Conservation (phyloP, 2,113 vertebrate species). For the Notechis scutatus region DNA sequence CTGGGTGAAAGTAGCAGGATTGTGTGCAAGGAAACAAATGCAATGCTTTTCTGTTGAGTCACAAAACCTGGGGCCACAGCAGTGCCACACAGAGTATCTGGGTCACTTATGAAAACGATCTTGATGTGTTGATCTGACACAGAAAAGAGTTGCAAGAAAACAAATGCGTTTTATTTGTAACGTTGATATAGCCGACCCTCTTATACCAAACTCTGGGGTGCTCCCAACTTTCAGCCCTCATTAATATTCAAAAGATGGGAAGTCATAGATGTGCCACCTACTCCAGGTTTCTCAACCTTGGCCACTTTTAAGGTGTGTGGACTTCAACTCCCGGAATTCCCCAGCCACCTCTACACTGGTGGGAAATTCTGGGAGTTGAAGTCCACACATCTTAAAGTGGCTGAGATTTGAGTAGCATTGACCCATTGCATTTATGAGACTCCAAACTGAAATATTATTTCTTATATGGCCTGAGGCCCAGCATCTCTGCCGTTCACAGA, state of each 20-base stretch:
- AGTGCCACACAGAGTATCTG: accelerated
- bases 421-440: not conserved
- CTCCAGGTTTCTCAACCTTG: not conserved
- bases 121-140: not conserved
- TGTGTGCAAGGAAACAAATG: not conserved
- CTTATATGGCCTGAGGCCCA: not conserved
- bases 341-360: too few relatives aligned
- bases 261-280: not conserved
- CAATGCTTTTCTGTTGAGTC: not conserved
- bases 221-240: not conserved
- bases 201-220: not conserved
- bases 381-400: not conserved
- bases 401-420: not conserved
- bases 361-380: not conserved
- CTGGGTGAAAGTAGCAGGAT: not conserved
- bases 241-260: not conserved
- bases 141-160: not conserved
- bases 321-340: too few relatives aligned
- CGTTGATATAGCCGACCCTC: not conserved
- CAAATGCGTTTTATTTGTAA: not conserved
- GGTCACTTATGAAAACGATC: not conserved
- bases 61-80: not conserved
- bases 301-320: too few relatives aligned
- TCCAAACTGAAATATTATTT: not conserved
- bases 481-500: not conserved